A percentile compares a stretch with the other conserved stretches of the same genome.
phyloP scores from a whole-genome alignment of 2,888 invertebrate genomes.

The Synergus itoensis region DNA sequence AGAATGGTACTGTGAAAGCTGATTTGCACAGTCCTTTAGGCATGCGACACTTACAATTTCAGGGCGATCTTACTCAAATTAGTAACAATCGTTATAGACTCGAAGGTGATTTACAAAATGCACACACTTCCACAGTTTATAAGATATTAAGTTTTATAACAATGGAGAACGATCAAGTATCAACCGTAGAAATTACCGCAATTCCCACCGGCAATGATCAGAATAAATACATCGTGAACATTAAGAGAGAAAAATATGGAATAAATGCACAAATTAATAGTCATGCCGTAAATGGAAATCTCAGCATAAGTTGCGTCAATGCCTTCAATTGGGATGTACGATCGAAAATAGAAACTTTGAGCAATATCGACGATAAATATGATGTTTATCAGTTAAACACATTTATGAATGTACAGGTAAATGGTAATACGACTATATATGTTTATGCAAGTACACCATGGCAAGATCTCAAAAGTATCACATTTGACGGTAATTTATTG shows the following conservation, averaged over 20 bases:
- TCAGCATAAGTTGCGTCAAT: slow-evolving; percentile 62
- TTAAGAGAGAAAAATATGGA: slow-evolving; percentile 59
- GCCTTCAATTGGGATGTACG: slow-evolving; percentile 68
- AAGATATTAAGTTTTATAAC: slow-evolving; percentile 49
- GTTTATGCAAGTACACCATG: slow-evolving; percentile 77
- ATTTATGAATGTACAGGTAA: slow-evolving; percentile 66
- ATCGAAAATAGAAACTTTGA: neutral
- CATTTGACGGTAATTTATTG: slow-evolving; percentile 72
- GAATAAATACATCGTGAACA: slow-evolving; percentile 48
- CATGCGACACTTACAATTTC: slow-evolving; percentile 61
- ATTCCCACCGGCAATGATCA: slow-evolving; percentile 46
- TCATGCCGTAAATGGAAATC: slow-evolving; percentile 54
- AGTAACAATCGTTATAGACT: slow-evolving; percentile 55
- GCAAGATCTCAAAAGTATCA: slow-evolving; percentile 75
- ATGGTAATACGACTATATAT: slow-evolving; percentile 71
- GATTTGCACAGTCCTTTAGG: slow-evolving; percentile 61
- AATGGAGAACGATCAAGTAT: slow-evolving; percentile 43
- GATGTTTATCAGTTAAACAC: slow-evolving; percentile 59
- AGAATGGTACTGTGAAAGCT: slow-evolving; percentile 54
- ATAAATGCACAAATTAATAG: slow-evolving; percentile 52
- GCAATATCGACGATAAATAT: neutral
- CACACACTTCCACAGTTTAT: slow-evolving; percentile 47
- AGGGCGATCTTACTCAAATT: slow-evolving; percentile 59
- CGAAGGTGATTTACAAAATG: slow-evolving; percentile 64
- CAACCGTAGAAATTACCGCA: slow-evolving; percentile 51